These are phyloP conservation scores for Tursiops truncatus DNA, from an alignment of 2,113 vertebrate species.

Conservation along the genomic window DNA sequence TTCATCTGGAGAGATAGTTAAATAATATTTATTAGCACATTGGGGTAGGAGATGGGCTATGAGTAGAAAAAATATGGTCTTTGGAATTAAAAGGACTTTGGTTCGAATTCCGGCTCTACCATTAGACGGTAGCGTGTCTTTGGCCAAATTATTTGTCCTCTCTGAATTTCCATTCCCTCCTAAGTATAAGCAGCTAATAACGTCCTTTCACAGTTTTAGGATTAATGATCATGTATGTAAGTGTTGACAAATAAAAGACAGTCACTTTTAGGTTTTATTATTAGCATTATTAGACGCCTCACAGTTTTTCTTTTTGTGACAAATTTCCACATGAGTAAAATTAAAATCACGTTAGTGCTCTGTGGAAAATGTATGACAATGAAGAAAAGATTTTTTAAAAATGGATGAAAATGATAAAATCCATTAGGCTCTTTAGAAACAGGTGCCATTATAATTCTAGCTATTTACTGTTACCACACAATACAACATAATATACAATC, in stretches of 20 bases:
- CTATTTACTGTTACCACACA: slow-evolving; percentile 48
- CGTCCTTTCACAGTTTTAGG: not conserved
- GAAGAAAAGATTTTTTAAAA: not conserved
- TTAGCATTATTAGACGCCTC: not conserved
- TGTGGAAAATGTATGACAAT: not conserved
- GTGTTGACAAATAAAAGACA: not conserved
- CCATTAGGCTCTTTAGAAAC: not conserved
- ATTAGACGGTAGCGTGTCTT: not conserved
- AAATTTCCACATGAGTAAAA: not conserved
- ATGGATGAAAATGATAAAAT: slow-evolving; percentile 15
- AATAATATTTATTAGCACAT: not conserved
- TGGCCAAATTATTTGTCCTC: not conserved
- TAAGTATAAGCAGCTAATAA: not conserved
- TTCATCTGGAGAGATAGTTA: not conserved
- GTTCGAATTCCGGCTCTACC: not conserved
- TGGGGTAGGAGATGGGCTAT: not conserved
- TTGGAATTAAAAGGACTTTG: not conserved
- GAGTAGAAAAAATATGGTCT: not conserved
- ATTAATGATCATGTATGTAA: not conserved
- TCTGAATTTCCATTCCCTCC: not conserved
- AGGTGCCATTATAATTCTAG: slow-evolving; percentile 39
- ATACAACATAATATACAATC: slow-evolving; percentile 28
- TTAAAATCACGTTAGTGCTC: not conserved
- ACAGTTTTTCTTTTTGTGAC: not conserved
- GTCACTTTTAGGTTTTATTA: not conserved